A percentile compares a stretch with the other conserved stretches of the same genome.
Evolutionary conservation across 1,140 invertebrate species (phyloP).

Genomic region (Apis mellifera): DNA sequence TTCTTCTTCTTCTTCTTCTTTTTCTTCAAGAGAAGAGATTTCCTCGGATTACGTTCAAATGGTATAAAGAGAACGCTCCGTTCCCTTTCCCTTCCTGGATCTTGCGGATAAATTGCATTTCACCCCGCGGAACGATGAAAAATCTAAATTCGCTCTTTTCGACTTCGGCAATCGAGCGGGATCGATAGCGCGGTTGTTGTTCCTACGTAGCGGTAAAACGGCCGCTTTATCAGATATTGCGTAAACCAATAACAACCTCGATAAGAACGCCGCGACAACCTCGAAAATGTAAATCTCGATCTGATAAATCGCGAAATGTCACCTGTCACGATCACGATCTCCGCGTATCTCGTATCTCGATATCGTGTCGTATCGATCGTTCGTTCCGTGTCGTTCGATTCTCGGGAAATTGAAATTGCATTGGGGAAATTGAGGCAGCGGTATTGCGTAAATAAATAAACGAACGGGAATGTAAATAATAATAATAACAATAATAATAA

Average conservation of each 20-base stretch:
- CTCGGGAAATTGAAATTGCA: neutral
- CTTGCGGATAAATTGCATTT: conserved; percentile 10
- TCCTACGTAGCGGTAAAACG: neutral
- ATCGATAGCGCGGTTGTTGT: conserved; percentile 19
- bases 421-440: too few species aligned
- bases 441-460: too few species aligned
- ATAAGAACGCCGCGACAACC: conserved; percentile 1
- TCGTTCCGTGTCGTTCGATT: neutral
- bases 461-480: too few species aligned
- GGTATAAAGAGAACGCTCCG: neutral
- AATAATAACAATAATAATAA: too few species aligned
- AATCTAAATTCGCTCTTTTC: neutral
- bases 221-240: conserved; percentile 30
- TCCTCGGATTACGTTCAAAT: neutral
- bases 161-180: conserved; percentile 1
- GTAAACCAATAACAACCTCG: conserved; percentile 16
- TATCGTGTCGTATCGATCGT: neutral
- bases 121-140: neutral
- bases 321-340: neutral
- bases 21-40: neutral
- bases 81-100: neutral
- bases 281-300: conserved; percentile 16
- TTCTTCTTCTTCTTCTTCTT: too few species aligned
- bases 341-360: neutral
- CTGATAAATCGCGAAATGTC: neutral